phyloP scores from a whole-genome alignment of 2,888 invertebrate species.

The Lysandra coridon region DNA sequence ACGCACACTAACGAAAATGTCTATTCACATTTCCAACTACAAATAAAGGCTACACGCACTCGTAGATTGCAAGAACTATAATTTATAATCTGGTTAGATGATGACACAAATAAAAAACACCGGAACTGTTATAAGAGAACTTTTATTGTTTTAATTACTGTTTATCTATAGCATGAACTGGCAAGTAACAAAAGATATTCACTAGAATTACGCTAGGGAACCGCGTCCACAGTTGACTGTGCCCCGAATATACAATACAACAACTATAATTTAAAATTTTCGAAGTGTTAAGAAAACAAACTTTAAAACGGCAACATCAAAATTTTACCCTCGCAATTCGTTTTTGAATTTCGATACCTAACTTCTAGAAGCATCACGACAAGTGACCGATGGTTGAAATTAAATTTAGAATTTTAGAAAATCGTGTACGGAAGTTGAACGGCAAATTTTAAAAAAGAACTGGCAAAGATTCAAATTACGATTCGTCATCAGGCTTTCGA shows the following conservation, averaged over 20 bases:
- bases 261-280: slow-evolving; percentile 46
- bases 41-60: too few species aligned
- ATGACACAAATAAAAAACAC: slow-evolving; percentile 9
- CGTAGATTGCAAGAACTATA: background rate
- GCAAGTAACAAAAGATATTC: slow-evolving; percentile 75
- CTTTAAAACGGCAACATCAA: slow-evolving; percentile 60
- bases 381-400: slow-evolving; percentile 52
- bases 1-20: too few species aligned
- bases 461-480: slow-evolving; percentile 39
- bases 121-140: slow-evolving; percentile 75
- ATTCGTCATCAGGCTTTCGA: slow-evolving; percentile 12
- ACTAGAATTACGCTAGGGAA: slow-evolving; percentile 75
- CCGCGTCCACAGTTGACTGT: slow-evolving; percentile 68
- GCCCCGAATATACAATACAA: slow-evolving; percentile 64
- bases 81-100: background rate
- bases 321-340: slow-evolving; percentile 53
- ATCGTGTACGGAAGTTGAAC: slow-evolving; percentile 55
- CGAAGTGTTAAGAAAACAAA: slow-evolving; percentile 44
- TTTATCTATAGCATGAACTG: slow-evolving; percentile 80
- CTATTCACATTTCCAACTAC: too few species aligned
- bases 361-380: slow-evolving; percentile 64
- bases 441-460: slow-evolving; percentile 50
- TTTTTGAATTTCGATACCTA: slow-evolving; percentile 58
- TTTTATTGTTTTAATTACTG: slow-evolving; percentile 78
- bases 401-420: slow-evolving; percentile 52